Conservation (phyloP, 2,797 vertebrate species). For the Helicolenus hilgendorfi region DNA sequence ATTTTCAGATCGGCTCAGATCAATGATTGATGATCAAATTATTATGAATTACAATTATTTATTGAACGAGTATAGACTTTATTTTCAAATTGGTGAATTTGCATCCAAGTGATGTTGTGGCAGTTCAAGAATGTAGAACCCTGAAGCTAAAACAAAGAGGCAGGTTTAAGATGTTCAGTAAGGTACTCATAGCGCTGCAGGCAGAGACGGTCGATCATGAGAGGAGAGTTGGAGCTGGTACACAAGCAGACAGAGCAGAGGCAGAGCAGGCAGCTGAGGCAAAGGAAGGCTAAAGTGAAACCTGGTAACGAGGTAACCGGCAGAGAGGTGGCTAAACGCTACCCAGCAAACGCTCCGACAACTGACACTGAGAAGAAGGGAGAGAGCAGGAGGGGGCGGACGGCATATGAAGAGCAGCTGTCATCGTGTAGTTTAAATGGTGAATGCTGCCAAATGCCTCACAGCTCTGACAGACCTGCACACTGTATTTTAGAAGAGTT, state of each 20-base stretch:
- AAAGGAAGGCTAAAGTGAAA: neutral
- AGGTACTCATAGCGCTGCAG: neutral
- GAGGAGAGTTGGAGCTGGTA: neutral
- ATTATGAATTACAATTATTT: neutral
- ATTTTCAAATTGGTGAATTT: neutral
- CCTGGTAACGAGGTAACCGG: neutral
- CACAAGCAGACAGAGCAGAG: neutral
- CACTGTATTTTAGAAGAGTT: neutral
- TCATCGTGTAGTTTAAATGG: neutral
- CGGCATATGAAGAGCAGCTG: neutral
- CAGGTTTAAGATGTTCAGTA: neutral
- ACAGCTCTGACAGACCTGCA: neutral
- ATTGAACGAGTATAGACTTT: neutral
- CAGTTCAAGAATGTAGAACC: neutral
- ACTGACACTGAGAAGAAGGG: neutral
- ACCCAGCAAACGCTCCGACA: neutral
- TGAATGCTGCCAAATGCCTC: neutral
- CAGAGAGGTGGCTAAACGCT: neutral
- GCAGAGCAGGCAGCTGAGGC: neutral
- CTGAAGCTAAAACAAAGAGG: neutral
- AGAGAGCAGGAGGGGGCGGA: neutral
- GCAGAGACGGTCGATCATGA: neutral
- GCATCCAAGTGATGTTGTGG: neutral
- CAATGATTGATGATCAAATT: neutral
- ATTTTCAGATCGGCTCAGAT: neutral